phyloP scores from a whole-genome alignment of 2,888 invertebrate species.

The Callimorpha dominula region DNA sequence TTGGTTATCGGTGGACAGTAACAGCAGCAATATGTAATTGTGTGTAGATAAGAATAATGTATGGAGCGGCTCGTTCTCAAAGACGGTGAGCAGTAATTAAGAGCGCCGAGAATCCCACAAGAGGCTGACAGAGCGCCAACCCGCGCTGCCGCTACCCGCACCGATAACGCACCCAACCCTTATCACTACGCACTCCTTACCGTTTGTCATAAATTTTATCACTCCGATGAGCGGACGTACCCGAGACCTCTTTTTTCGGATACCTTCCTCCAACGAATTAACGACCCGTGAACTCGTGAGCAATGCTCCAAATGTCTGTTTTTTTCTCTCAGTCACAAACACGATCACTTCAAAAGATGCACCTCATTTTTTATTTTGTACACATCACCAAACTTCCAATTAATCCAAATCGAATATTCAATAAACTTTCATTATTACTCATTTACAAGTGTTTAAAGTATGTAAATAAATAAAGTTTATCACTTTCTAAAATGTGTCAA shows the following conservation, averaged over 20 bases:
- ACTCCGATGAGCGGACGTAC: conserved; percentile 80
- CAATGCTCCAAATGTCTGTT: conserved; percentile 69
- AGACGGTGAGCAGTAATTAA: conserved; percentile 62
- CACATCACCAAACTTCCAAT: conserved; percentile 59
- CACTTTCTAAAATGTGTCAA: conserved; percentile 55
- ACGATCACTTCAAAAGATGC: conserved; percentile 71
- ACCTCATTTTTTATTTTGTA: conserved; percentile 50
- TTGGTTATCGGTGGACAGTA: conserved; percentile 46
- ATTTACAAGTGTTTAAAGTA: conserved; percentile 35
- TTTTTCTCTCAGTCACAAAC: conserved; percentile 75
- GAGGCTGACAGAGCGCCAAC: conserved; percentile 55
- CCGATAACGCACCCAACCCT: conserved; percentile 78
- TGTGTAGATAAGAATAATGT: conserved; percentile 59
- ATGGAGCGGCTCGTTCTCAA: conserved; percentile 42
- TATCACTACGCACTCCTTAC: conserved; percentile 83
- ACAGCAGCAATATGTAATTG: conserved; percentile 56
- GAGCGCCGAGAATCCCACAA: conserved; percentile 52
- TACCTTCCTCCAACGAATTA: conserved; percentile 75
- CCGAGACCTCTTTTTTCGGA: conserved; percentile 73
- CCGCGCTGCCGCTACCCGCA: conserved; percentile 55
- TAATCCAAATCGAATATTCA: conserved; percentile 13
- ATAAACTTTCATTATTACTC: conserved; percentile 20
- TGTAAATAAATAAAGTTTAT: conserved; percentile 62
- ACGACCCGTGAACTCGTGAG: conserved; percentile 82
- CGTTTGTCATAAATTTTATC: conserved; percentile 86